Conservation (phyloP, 2,113 vertebrate genomes). For the Pachyramphus minor region DNA sequence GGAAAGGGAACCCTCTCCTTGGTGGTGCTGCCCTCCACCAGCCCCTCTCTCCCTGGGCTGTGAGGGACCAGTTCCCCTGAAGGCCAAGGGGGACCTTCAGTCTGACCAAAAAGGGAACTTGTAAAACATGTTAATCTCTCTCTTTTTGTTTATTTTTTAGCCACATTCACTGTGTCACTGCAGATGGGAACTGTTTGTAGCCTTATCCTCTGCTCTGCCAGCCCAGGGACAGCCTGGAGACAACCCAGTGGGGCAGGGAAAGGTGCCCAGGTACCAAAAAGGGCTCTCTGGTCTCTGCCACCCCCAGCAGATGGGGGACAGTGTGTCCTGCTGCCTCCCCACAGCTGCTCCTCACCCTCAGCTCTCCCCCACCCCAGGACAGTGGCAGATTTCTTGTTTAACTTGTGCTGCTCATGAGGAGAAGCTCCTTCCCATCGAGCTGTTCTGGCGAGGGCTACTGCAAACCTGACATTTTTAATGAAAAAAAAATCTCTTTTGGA, state of each 20-base stretch:
- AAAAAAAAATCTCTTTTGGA: neutral
- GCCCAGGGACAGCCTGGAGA: neutral
- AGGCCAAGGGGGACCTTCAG: neutral
- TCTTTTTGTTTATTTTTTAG: neutral
- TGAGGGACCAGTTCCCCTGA: neutral
- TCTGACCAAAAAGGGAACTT: neutral
- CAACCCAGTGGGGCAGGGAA: too few relatives aligned
- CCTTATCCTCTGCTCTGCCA: neutral
- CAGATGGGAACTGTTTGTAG: neutral
- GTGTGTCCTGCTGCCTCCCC: too few relatives aligned
- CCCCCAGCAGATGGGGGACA: neutral
- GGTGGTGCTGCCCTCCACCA: neutral
- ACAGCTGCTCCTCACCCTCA: neutral
- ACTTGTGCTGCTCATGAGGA: neutral
- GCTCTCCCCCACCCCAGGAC: neutral
- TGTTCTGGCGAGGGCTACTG: neutral
- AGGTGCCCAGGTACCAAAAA: too few relatives aligned
- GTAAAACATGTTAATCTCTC: neutral
- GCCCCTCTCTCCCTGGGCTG: neutral
- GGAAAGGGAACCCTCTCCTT: neutral
- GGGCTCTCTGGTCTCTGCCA: neutral
- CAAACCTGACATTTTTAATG: neutral
- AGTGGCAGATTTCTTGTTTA: neutral
- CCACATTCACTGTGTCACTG: neutral
- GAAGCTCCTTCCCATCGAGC: neutral